A percentile compares a stretch with the other conserved stretches of the same genome.
These are phyloP conservation scores for Nerophis lumbriciformis DNA, from an alignment of 2,113 vertebrate species.

Conservation along the genomic window DNA sequence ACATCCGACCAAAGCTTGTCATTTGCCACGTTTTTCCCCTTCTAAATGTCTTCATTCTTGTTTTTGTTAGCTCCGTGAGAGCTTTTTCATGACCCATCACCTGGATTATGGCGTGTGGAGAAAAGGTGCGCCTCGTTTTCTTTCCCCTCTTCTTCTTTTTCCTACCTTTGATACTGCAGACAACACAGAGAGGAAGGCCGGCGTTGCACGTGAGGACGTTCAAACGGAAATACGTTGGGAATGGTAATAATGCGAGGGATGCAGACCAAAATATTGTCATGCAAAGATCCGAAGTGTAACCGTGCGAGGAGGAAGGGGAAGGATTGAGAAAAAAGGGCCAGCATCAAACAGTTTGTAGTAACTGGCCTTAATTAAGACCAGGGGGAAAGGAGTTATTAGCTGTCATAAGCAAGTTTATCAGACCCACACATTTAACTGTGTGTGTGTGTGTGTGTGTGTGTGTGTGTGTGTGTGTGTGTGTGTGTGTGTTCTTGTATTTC, in stretches of 20 bases:
- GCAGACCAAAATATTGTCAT: conserved; percentile 14
- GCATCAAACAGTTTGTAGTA: conserved; percentile 56
- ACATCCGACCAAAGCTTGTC: conserved; percentile 29
- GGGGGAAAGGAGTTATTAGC: conserved; percentile 65
- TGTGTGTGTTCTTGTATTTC: too few species aligned
- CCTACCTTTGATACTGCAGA: conserved; percentile 20
- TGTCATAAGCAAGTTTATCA: conserved; percentile 68
- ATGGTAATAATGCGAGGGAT: conserved; percentile 22
- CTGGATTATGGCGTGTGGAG: not conserved
- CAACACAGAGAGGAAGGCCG: not conserved
- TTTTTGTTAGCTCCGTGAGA: conserved; percentile 1
- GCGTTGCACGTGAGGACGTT: not conserved
- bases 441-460: conserved; percentile 16
- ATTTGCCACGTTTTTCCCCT: conserved; percentile 1
- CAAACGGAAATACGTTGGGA: conserved; percentile 15
- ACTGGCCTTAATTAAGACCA: conserved; percentile 67
- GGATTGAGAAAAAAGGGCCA: conserved; percentile 13
- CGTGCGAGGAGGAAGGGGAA: conserved; percentile 26
- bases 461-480: conserved; percentile 3
- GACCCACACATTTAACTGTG: conserved; percentile 31
- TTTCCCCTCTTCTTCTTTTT: too few species aligned
- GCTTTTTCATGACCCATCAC: conserved; percentile 1
- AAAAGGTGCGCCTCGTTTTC: too few species aligned
- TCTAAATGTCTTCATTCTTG: not conserved
- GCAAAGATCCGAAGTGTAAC: conserved; percentile 43